Percentiles rank a stretch among this genome's conserved stretches.
Evolutionary conservation across 2,797 vertebrate species (phyloP).

Genomic region (Aselliscus stoliczkanus): DNA sequence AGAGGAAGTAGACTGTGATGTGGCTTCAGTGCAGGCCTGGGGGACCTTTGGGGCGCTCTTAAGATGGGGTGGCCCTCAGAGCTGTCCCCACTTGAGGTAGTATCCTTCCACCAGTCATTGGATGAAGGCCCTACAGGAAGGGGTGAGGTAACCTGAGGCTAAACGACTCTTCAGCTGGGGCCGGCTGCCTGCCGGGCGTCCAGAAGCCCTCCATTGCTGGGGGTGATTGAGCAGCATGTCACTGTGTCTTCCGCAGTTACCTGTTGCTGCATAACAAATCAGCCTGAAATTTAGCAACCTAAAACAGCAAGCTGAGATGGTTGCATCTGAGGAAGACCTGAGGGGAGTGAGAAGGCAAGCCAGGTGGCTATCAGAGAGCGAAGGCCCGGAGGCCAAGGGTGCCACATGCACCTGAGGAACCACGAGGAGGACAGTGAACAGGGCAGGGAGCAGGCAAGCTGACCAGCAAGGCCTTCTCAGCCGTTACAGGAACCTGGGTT

Average conservation of each 20-base stretch:
- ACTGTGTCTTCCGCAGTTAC: neutral
- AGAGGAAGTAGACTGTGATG: neutral
- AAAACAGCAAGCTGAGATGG: neutral
- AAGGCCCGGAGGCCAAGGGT: neutral
- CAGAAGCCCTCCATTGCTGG: neutral
- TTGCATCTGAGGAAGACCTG: neutral
- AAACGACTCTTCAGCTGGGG: neutral
- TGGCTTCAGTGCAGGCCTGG: neutral
- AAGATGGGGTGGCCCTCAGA: neutral
- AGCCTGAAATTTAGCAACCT: neutral
- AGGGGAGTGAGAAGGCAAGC: neutral
- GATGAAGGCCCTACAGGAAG: neutral
- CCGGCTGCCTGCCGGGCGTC: neutral
- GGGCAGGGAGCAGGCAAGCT: neutral
- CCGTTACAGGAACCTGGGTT: neutral
- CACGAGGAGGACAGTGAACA: neutral
- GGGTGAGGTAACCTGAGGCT: neutral
- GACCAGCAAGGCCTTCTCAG: neutral
- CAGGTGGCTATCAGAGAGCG: neutral
- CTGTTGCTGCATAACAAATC: neutral
- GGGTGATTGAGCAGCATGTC: neutral
- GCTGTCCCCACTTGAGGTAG: neutral
- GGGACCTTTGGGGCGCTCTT: neutral
- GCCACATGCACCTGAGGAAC: neutral
- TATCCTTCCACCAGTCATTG: neutral